These are phyloP conservation scores for Pammene fasciana DNA, from an alignment of 2,888 invertebrate genomes.

Conservation along the genomic window DNA sequence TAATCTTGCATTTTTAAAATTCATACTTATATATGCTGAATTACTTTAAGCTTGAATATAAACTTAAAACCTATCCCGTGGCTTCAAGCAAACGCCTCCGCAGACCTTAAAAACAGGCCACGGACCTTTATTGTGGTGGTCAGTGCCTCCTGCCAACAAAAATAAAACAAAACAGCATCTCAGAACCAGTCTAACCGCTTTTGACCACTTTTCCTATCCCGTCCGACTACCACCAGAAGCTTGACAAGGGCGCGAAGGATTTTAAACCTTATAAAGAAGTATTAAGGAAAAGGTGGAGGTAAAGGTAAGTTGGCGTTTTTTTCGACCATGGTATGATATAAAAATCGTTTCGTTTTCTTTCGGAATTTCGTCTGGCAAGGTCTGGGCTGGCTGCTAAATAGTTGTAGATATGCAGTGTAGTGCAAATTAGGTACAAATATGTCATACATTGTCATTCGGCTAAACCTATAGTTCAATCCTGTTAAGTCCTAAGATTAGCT, in stretches of 20 bases:
- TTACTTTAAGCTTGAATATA: constrained; percentile 4
- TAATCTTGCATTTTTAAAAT: too few relatives aligned
- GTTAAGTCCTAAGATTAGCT: too few relatives aligned
- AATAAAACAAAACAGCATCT: constrained; percentile 72
- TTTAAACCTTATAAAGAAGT: constrained; percentile 47
- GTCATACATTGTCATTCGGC: too few relatives aligned
- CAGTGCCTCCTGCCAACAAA: constrained; percentile 80
- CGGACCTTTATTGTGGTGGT: constrained; percentile 82
- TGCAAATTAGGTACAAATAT: too few relatives aligned
- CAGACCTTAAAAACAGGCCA: constrained; percentile 61
- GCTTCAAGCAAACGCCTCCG: constrained; percentile 22
- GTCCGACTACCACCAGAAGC: constrained; percentile 43
- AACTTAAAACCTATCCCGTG: constrained; percentile 9
- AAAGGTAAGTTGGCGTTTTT: constrained; percentile 40
- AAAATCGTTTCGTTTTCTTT: constrained; percentile 77
- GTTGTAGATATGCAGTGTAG: constrained; percentile 20
- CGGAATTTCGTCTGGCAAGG: constrained; percentile 70
- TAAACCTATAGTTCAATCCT: too few relatives aligned
- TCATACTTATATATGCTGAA: too few relatives aligned
- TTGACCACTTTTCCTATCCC: constrained; percentile 67
- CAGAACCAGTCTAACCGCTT: constrained; percentile 72
- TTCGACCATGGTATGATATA: constrained; percentile 67
- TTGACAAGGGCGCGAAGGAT: constrained; percentile 32
- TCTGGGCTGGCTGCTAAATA: constrained; percentile 53
- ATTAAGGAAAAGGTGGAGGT: constrained; percentile 46